Evolutionary conservation across 1,140 invertebrate species (phyloP).

Genomic region (Drosophila lacertosa): DNA sequence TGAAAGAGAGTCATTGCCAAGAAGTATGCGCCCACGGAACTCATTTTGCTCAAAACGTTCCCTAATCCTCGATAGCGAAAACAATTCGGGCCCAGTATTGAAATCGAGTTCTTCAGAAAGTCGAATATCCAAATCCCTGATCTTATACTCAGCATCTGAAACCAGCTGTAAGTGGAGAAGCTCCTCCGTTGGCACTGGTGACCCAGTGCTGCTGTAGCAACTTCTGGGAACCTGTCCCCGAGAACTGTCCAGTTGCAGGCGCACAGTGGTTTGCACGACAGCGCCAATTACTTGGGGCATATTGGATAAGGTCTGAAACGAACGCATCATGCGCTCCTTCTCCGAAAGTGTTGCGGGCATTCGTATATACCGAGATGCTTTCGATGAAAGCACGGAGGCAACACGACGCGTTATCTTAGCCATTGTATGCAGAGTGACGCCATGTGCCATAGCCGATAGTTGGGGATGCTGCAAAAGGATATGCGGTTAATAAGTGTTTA

Average conservation of each 20-base stretch:
- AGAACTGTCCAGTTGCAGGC: conserved; percentile 28
- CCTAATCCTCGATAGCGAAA: conserved; percentile 61
- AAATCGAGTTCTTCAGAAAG: conserved; percentile 46
- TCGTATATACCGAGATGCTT: conserved; percentile 70
- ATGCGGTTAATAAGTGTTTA: background rate
- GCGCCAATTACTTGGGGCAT: conserved; percentile 77
- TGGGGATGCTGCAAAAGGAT: conserved; percentile 52
- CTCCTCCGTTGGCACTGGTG: conserved; percentile 37
- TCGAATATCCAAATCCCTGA: conserved; percentile 69
- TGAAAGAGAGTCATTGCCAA: conserved; percentile 58
- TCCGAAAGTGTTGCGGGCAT: conserved; percentile 74
- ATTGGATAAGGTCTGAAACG: conserved; percentile 64
- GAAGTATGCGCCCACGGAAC: conserved; percentile 70
- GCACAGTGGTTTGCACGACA: conserved; percentile 54
- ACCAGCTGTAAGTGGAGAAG: conserved; percentile 64
- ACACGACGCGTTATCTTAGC: conserved; percentile 69
- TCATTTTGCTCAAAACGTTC: conserved; percentile 78
- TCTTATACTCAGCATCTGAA: conserved; percentile 67
- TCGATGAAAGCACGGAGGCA: conserved; percentile 65
- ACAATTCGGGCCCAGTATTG: conserved; percentile 51
- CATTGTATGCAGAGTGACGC: conserved; percentile 60
- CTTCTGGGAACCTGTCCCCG: conserved; percentile 10
- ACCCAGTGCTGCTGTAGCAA: background rate
- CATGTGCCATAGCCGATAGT: conserved; percentile 63
- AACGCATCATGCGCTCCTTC: conserved; percentile 68